phyloP scores from a whole-genome alignment of 2,113 vertebrate species.

The Synodontis membranacea region DNA sequence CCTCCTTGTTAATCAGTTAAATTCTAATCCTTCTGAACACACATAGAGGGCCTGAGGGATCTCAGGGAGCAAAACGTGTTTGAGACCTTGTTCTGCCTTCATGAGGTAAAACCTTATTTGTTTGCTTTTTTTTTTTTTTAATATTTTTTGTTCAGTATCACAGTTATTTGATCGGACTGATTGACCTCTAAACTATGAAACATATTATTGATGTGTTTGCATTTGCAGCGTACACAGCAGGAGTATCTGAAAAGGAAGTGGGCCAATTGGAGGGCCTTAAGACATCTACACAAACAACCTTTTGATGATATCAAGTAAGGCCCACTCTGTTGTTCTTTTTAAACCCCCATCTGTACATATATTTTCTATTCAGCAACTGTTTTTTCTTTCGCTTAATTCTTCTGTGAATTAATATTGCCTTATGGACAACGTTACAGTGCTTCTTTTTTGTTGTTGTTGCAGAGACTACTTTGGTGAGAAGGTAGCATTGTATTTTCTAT shows the following conservation, averaged over 20 bases:
- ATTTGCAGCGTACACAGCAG: slow-evolving; percentile 59
- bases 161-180: not conserved
- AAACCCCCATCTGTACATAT: not conserved
- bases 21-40: slow-evolving; percentile 10
- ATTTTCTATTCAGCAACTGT: not conserved
- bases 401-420: not conserved
- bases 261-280: slow-evolving; percentile 77
- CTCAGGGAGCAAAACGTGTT: slow-evolving; percentile 78
- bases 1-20: not conserved
- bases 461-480: slow-evolving; percentile 93
- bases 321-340: not conserved
- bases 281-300: slow-evolving; percentile 64
- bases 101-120: slow-evolving; percentile 74
- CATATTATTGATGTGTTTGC: not conserved
- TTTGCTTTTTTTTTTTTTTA: not conserved
- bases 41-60: slow-evolving; percentile 72
- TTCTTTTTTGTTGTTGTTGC: no score
- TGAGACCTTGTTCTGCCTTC: slow-evolving; percentile 82
- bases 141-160: not conserved
- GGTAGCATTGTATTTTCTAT: slow-evolving; percentile 88
- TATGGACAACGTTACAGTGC: not conserved
- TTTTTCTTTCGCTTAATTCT: not conserved
- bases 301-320: slow-evolving; percentile 76
- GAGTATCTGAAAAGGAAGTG: slow-evolving; percentile 66
- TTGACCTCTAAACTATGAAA: not conserved